Evolutionary conservation across 35 echinoderm and acorn worm species (phyloP).

Genomic region (Amphiura filiformis): DNA sequence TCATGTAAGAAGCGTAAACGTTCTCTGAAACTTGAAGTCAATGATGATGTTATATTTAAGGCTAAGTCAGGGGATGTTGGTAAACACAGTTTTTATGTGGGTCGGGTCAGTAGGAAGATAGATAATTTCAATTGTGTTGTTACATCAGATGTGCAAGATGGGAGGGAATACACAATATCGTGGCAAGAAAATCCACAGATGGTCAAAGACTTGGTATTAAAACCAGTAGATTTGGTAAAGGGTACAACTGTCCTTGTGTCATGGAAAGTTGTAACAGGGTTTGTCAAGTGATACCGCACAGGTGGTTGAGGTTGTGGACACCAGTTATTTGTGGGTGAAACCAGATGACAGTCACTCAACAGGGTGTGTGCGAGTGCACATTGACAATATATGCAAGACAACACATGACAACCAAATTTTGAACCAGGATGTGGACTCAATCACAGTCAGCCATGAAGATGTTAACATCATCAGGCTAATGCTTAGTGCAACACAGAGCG

Average conservation of each 20-base stretch:
- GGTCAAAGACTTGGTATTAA: too few relatives aligned
- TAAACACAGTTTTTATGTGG: too few relatives aligned
- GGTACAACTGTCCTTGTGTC: neutral
- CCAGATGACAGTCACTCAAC: neutral
- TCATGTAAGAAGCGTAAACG: too few relatives aligned
- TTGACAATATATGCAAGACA: neutral
- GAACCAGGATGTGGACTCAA: neutral
- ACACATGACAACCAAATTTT: neutral
- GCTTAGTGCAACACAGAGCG: neutral
- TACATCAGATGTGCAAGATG: too few relatives aligned
- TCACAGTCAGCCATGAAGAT: neutral
- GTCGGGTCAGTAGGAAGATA: too few relatives aligned
- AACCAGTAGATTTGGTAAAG: neutral
- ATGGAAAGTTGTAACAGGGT: neutral
- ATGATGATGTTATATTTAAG: too few relatives aligned
- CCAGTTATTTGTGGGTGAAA: neutral
- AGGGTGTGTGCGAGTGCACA: neutral
- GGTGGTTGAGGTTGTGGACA: neutral
- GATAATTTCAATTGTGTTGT: too few relatives aligned
- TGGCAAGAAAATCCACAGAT: too few relatives aligned
- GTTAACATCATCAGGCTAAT: neutral
- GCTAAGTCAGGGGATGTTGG: too few relatives aligned
- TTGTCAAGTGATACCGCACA: neutral
- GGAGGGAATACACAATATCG: too few relatives aligned
- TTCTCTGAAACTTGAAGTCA: too few relatives aligned